These are phyloP conservation scores for Ranitomeya imitator DNA, from an alignment of 2,113 vertebrate genomes.

Conservation along the genomic window DNA sequence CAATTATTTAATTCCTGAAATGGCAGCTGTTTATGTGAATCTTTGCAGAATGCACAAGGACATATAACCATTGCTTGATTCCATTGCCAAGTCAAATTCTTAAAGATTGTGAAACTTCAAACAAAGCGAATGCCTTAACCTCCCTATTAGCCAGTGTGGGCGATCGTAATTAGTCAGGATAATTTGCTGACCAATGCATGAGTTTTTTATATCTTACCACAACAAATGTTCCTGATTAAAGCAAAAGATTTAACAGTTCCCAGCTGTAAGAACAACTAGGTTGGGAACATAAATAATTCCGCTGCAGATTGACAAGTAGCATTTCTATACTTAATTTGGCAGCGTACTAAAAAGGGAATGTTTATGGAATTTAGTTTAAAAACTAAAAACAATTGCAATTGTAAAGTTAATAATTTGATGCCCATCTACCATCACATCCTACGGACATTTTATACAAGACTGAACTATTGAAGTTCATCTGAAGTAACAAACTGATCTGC, in stretches of 20 bases:
- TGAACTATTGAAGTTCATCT: background rate
- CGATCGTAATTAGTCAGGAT: conserved; percentile 30
- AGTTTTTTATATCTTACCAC: conserved; percentile 44
- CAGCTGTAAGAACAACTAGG: conserved; percentile 39
- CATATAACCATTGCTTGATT: background rate
- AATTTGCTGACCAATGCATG: conserved; percentile 43
- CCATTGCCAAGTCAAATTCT: conserved; percentile 22
- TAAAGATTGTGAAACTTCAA: conserved; percentile 38
- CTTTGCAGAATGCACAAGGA: background rate
- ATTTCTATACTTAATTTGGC: conserved; percentile 6
- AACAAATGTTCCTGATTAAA: conserved; percentile 54
- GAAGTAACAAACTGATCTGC: background rate
- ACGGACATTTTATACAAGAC: background rate
- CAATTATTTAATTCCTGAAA: background rate
- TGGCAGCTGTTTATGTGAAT: conserved; percentile 33
- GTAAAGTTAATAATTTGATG: background rate
- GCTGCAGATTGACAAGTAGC: conserved; percentile 36
- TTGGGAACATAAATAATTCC: conserved; percentile 37
- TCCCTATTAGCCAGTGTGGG: conserved; percentile 1
- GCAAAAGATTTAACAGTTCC: conserved; percentile 43
- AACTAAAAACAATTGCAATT: background rate
- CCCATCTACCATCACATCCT: background rate
- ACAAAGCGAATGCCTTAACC: background rate
- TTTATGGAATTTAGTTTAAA: background rate
- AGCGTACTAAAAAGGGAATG: conserved; percentile 3